phyloP scores from a whole-genome alignment of 2,113 vertebrate genomes.

The Amphiprion ocellaris region DNA sequence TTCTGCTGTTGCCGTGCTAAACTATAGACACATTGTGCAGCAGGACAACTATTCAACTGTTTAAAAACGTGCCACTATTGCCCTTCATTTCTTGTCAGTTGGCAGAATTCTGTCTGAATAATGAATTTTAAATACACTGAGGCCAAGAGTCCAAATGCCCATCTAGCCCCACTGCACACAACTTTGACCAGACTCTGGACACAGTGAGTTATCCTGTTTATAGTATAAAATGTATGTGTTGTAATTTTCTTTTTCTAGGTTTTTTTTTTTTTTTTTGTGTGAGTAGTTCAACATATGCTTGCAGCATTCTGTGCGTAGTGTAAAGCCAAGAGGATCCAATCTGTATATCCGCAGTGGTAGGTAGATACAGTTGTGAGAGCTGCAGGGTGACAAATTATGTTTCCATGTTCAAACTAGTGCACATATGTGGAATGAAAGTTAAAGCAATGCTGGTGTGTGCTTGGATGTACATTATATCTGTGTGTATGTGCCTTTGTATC shows the following conservation, averaged over 20 bases:
- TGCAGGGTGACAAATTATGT: neutral
- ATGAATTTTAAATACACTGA: no score
- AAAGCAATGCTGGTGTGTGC: constrained; percentile 19
- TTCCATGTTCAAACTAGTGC: neutral
- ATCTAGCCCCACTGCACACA: no score
- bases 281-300: neutral
- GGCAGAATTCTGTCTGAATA: no score
- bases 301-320: neutral
- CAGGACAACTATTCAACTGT: neutral
- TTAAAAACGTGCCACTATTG: neutral
- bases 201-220: no score
- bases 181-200: no score
- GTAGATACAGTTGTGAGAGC: no score
- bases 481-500: constrained; percentile 30
- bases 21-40: neutral
- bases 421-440: neutral
- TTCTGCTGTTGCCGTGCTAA: neutral
- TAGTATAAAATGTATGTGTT: no score
- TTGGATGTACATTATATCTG: neutral
- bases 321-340: neutral
- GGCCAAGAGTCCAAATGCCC: no score
- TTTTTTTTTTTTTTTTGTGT: no score
- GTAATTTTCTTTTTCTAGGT: no score
- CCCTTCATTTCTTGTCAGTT: neutral
- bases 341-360: neutral